A percentile compares a stretch with the other conserved stretches of the same genome.
Evolutionary conservation across 1,140 invertebrate genomes (phyloP).

Genomic region (Drosophila sp.): DNA sequence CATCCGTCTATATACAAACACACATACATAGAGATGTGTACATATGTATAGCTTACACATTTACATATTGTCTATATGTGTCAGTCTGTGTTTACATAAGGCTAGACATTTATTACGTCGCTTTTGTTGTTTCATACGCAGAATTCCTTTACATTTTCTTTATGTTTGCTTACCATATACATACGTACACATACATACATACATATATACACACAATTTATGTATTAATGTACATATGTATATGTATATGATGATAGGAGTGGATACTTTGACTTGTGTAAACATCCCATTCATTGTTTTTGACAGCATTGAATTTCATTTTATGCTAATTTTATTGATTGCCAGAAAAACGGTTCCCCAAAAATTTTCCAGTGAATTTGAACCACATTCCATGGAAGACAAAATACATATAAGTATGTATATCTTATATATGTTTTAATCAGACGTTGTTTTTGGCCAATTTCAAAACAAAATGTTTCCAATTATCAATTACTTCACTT

Average conservation of each 20-base stretch:
- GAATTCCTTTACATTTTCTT: not conserved
- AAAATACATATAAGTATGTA: not conserved
- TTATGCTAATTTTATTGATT: conserved; percentile 78
- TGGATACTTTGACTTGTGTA: conserved; percentile 66
- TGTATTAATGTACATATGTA: not conserved
- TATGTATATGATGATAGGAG: not conserved
- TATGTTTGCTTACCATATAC: not conserved
- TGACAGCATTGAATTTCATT: conserved; percentile 63
- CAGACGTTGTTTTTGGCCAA: no score
- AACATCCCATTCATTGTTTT: conserved; percentile 63
- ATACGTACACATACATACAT: not conserved
- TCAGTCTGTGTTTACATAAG: conserved; percentile 54
- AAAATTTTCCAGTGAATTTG: not conserved
- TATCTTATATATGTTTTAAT: not conserved
- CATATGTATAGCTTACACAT: not conserved
- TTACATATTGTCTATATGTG: conserved; percentile 4
- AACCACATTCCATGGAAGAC: not conserved
- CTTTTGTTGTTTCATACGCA: conserved; percentile 13
- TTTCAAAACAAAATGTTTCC: no score
- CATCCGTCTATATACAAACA: conserved; percentile 9
- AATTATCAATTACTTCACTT: no score
- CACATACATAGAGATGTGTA: not conserved
- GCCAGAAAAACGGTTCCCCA: conserved; percentile 27
- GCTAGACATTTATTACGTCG: conserved; percentile 50
- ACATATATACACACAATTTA: conserved; percentile 8